Evolutionary conservation across 2,113 vertebrate species (phyloP), one percentile per base, ranked within the genome.

Genomic region (Tachycineta bicolor): DNA sequence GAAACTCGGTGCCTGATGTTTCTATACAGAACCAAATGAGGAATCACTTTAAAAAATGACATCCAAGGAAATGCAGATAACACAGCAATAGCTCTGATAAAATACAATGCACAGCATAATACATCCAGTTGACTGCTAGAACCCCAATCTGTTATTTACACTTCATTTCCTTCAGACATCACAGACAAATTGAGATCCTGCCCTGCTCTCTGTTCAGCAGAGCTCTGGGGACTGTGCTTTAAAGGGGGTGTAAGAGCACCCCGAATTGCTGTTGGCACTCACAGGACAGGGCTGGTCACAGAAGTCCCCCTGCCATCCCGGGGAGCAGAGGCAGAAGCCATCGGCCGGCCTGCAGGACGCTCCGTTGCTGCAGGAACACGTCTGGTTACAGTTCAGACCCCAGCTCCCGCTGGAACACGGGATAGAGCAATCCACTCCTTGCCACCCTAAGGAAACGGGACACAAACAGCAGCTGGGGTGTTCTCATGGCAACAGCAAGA

Each of bases 301-400:
- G 97, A 97, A 96, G 10, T 98, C 98, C 11, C 98, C 99, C 86
- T 98, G 98, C 99, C 99, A 99, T 3, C 99, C 99, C 0, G 99
- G 98, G 12, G 98, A 97, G 91, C 99, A 99, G 68, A 98, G 98
- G 58, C 99, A 99, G 94, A 96, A 97, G 68, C 99, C 99, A 4
- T 99, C 98, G 1, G 97, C 22, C 0, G 99, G 98, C 95, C 98
- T 99, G 95, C 99, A 99, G 76, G 98, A 98, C 0, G 99, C 99
- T 64, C 98, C 98, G 0, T 99, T 99, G 90, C 95, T 96, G 90
- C 99, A 99, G 55, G 96, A 55, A 64, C 99, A 99, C 0, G 98
- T 98, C 93, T 98, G 98, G 78, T 99, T 99, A 94, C 99, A 99
- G 97, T 97, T 96, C n/a, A 99, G 97, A 44, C 99, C 99, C 99